Conservation (phyloP, 1,140 invertebrate genomes). For the Araneus ventricosus region DNA sequence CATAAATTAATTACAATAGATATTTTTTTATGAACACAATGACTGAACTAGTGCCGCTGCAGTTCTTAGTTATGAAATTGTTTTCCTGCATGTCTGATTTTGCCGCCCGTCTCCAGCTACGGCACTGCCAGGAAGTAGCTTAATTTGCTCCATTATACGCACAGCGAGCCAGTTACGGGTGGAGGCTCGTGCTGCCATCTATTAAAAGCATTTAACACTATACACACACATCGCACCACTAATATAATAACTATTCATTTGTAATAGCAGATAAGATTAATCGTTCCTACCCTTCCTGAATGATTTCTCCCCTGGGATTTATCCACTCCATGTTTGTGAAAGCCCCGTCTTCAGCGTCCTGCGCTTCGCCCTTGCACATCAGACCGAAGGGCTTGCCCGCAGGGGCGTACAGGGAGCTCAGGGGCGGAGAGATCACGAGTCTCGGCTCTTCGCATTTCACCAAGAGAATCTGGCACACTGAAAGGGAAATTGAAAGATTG, state of each 20-base stretch:
- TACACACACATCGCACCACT: too few species aligned
- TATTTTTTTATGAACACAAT: too few species aligned
- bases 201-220: not conserved
- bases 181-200: too few species aligned
- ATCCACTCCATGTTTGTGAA: constrained; percentile 79
- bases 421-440: constrained; percentile 38
- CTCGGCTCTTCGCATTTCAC: constrained; percentile 17
- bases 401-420: constrained; percentile 25
- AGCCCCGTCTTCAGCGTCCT: constrained; percentile 74
- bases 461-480: constrained; percentile 27
- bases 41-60: too few species aligned
- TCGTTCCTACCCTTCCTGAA: constrained; percentile 41
- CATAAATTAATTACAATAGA: too few species aligned
- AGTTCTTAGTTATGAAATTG: too few species aligned
- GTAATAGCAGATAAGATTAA: not conserved
- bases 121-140: too few species aligned
- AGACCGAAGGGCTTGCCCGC: constrained; percentile 76
- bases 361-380: constrained; percentile 78
- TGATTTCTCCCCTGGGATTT: constrained; percentile 77
- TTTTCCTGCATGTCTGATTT: too few species aligned
- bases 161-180: too few species aligned
- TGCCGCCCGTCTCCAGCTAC: too few species aligned
- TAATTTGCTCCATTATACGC: too few species aligned
- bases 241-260: not conserved
- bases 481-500: not conserved